Evolutionary conservation across 2,797 vertebrate genomes (phyloP), one percentile per base, ranked within the genome.

Genomic region (Chromis chromis): DNA sequence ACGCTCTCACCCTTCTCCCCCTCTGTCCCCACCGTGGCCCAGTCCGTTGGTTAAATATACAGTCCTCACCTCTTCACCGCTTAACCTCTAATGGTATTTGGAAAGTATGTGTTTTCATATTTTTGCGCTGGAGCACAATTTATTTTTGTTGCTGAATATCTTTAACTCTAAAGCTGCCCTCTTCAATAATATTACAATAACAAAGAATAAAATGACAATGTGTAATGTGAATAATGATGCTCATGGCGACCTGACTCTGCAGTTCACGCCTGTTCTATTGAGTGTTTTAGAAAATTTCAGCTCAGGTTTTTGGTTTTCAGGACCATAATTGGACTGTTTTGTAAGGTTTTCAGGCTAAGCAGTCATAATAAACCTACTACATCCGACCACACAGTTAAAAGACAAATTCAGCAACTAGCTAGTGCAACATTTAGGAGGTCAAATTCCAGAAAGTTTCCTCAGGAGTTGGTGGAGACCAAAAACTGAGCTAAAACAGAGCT

Each of bases 31-130:
- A 21, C 46, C 21, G 19, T 46, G 56, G 33, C 42, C 3, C 21
- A 16, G 25, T 25, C 25, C 1, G 1, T 14, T 39, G 54, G 65
- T 69, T 79, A 82, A 72, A 84, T 52, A 75, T 50, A 74, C 54
- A 65, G n/a, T 57, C 40, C 11, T 73, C 48, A 58, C 60, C 55
- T 24, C 59, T 27, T 66, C 21, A 53, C 7, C 44, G 58, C 25
- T 63, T 55, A 50, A 58, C 40, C 55, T 36, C 11, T 16, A n/a
- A 4, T 12, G 12, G 42, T 52, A 28, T 63, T 52, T 48, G n/a
- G 24, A 31, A 19, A 22, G 49, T 28, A 31, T 54, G 48, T 39
- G 54, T 10, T 56, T 33, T 33, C 11, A 21, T 8, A 12, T 24
- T 17, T 68, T 49, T 52, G 25, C n/a, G 46, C 22, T 57, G 54